Base-by-base conservation (phyloP, 2,888 invertebrate genomes). In the Labia minor region DNA sequence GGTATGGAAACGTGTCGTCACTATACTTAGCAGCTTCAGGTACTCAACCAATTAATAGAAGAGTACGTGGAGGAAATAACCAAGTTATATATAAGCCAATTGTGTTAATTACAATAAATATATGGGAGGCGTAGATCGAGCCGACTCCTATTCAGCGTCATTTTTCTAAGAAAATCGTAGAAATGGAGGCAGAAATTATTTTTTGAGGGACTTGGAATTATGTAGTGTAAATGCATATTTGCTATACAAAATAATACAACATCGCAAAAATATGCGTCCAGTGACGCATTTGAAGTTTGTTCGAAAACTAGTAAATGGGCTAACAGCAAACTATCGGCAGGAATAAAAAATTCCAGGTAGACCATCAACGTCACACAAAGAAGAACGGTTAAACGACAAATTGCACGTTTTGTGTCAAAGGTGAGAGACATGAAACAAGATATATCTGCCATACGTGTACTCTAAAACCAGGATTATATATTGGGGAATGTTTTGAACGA, bases 91-190 rank as follows among this genome's bases (percentile, higher is more conserved):
- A 64, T 19, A 64, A 64, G n/a, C 64, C 64, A 20, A 20, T 21
- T 19, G 64, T 21, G 64, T 20, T 18, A 21, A 62, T 21, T 64
- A 64, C 64, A 64, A 21, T 20, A 21, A 33, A 16, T 16, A 64
- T 33, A 64, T 64, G 64, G 64, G 64, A 16, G 64, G 26, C 11
- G 64, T 64, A 16, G 64, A 64, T 20, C 64, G 20, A 16, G 64
- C 64, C 19, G 64, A 64, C 64, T 33, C 21, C 64, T 64, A 64
- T 33, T 64, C 26, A 10, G 64, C 21, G 20, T 26, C 26, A 21
- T 64, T 21, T 64, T 19, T 33, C 16, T 33, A 21, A 19, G 64
- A 21, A 64, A 64, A 33, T 64, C 64, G n/a, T 33, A 20, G 64
- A 64, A 64, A 49, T 49, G 49, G 49, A 8, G 49, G 49, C 49